Percentiles rank a stretch among this genome's conserved stretches.
These are phyloP conservation scores for Catocala sponsa DNA, from an alignment of 2,888 invertebrate genomes.

Conservation along the genomic window DNA sequence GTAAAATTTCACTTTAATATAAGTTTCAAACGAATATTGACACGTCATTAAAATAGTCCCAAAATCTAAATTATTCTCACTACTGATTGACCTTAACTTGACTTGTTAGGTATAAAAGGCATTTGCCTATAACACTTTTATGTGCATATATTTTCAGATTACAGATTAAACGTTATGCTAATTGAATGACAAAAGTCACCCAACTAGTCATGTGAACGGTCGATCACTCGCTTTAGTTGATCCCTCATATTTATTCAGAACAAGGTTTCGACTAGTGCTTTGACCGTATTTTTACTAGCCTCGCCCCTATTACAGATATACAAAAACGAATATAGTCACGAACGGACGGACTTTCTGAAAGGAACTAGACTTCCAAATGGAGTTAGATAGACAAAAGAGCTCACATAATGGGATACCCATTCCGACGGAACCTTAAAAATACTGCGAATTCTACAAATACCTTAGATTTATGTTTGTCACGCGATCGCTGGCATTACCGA, in stretches of 20 bases:
- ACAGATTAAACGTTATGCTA: too few relatives aligned
- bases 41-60: too few relatives aligned
- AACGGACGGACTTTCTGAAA: constrained; percentile 23
- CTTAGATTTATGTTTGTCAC: constrained; percentile 49
- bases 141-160: too few relatives aligned
- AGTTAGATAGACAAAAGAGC: constrained; percentile 38
- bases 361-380: constrained; percentile 29
- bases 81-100: too few relatives aligned
- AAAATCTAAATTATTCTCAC: too few relatives aligned
- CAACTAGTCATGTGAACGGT: too few relatives aligned
- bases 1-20: too few relatives aligned
- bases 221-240: background rate
- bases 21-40: too few relatives aligned
- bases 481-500: constrained; percentile 28
- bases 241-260: background rate
- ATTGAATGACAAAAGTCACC: too few relatives aligned
- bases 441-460: constrained; percentile 30
- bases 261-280: background rate
- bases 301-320: background rate
- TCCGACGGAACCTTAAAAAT: constrained; percentile 37
- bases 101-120: too few relatives aligned
- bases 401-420: constrained; percentile 28
- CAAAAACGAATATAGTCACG: constrained; percentile 3
- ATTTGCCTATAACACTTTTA: too few relatives aligned
- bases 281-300: background rate